These are phyloP conservation scores for Diprion similis DNA, from an alignment of 1,140 invertebrate species.

Conservation along the genomic window DNA sequence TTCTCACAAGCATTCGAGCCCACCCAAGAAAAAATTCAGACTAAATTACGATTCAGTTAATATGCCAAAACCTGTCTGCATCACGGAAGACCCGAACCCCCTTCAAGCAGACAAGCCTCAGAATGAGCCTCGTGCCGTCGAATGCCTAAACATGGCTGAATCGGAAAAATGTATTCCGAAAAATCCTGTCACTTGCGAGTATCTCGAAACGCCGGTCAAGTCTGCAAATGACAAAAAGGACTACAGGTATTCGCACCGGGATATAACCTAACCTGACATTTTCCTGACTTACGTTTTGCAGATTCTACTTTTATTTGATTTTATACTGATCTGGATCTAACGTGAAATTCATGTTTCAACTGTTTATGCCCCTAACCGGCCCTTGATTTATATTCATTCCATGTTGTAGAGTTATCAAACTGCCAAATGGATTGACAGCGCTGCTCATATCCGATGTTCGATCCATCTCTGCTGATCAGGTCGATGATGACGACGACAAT, in stretches of 20 bases:
- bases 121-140: background rate
- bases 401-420: slow-evolving; percentile 65
- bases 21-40: slow-evolving; percentile 31
- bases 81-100: background rate
- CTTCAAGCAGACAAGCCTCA: background rate
- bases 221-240: slow-evolving; percentile 68
- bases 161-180: slow-evolving; percentile 3
- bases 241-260: slow-evolving; percentile 55
- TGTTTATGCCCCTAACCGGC: background rate
- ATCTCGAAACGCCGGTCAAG: slow-evolving; percentile 60
- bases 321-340: slow-evolving; percentile 11
- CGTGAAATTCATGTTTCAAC: background rate
- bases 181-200: slow-evolving; percentile 35
- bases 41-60: slow-evolving; percentile 18
- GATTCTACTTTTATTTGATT: slow-evolving; percentile 20
- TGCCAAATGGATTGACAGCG: slow-evolving; percentile 73
- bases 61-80: background rate
- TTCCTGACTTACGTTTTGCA: slow-evolving; percentile 7
- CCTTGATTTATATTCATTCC: slow-evolving; percentile 14
- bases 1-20: slow-evolving; percentile 18
- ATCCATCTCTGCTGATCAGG: slow-evolving; percentile 17
- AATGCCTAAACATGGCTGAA: background rate
- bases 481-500: slow-evolving; percentile 42
- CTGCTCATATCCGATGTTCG: slow-evolving; percentile 70
- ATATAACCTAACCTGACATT: background rate